Evolutionary conservation across 2,797 vertebrate species (phyloP).

Genomic region (Coregonus sp.): DNA sequence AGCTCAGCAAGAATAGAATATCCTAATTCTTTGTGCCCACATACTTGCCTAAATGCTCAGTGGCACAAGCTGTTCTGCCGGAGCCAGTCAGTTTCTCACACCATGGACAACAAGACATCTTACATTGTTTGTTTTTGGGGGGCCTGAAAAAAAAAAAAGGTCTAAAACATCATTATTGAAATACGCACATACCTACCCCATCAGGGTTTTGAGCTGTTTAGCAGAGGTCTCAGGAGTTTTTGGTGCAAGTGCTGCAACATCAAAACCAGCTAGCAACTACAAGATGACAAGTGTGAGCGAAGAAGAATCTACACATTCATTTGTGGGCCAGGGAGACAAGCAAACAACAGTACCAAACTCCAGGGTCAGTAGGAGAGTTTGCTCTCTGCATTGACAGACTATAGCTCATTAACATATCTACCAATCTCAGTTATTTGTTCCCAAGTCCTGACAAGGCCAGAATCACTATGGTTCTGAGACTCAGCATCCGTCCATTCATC

Average conservation of each 20-base stretch:
- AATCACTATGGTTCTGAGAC: not conserved
- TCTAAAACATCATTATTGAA: not conserved
- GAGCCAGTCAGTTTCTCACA: not conserved
- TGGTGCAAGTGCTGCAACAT: too few species aligned
- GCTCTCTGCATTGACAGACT: not conserved
- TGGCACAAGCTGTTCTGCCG: constrained; percentile 1
- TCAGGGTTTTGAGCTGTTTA: not conserved
- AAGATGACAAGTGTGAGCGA: not conserved
- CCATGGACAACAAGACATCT: not conserved
- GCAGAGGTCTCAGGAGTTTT: not conserved
- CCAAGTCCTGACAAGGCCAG: not conserved
- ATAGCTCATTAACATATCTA: not conserved
- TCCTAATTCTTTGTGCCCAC: not conserved
- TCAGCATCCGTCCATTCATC: not conserved
- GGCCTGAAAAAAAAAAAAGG: too few species aligned
- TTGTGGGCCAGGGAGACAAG: not conserved
- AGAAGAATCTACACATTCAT: not conserved
- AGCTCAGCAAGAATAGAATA: not conserved
- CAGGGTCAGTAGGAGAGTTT: not conserved
- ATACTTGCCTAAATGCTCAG: constrained; percentile 6
- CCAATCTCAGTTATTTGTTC: not conserved
- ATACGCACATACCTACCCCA: not conserved
- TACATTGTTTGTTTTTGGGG: not conserved
- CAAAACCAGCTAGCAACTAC: too few species aligned
- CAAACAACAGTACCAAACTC: not conserved